Percentiles rank a stretch among this genome's conserved stretches.
phyloP scores from a whole-genome alignment of 2,797 vertebrate genomes.

The Myotis myotis region DNA sequence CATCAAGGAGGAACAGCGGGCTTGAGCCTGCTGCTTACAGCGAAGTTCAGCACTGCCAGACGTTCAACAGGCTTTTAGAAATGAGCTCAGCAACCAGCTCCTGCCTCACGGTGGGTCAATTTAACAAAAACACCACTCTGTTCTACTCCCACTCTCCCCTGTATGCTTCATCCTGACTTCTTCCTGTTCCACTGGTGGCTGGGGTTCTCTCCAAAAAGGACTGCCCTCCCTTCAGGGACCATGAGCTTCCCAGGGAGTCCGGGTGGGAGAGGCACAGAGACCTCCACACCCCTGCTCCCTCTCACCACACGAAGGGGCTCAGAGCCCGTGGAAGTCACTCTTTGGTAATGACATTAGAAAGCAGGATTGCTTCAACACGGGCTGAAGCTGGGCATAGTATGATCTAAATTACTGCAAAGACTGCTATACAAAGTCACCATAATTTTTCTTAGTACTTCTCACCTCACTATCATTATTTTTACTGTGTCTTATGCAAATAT shows the following conservation, averaged over 20 bases:
- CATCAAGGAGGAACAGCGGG: not conserved
- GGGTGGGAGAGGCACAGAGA: not conserved
- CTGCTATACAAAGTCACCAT: rapidly evolving
- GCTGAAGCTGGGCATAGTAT: rapidly evolving
- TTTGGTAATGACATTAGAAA: not conserved
- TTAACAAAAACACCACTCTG: rapidly evolving
- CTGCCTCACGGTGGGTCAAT: rapidly evolving
- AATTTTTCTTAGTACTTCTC: not conserved
- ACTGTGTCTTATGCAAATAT: not conserved
- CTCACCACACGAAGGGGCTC: rapidly evolving
- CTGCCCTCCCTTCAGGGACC: too few species aligned
- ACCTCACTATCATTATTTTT: not conserved
- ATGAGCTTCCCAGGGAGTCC: not conserved
- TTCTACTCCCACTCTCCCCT: rapidly evolving
- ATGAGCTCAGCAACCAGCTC: rapidly evolving
- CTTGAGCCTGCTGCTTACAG: rapidly evolving
- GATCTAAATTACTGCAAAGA: rapidly evolving
- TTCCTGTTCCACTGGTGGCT: rapidly evolving
- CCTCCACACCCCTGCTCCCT: not conserved
- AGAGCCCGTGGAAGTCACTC: too few species aligned
- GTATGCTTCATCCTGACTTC: rapidly evolving
- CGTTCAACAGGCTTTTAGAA: rapidly evolving
- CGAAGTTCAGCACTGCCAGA: rapidly evolving
- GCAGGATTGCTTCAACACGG: not conserved
- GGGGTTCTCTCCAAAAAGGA: rapidly evolving